These are phyloP conservation scores for Pseudopipra pipra DNA, from an alignment of 2,113 vertebrate species.

Conservation along the genomic window DNA sequence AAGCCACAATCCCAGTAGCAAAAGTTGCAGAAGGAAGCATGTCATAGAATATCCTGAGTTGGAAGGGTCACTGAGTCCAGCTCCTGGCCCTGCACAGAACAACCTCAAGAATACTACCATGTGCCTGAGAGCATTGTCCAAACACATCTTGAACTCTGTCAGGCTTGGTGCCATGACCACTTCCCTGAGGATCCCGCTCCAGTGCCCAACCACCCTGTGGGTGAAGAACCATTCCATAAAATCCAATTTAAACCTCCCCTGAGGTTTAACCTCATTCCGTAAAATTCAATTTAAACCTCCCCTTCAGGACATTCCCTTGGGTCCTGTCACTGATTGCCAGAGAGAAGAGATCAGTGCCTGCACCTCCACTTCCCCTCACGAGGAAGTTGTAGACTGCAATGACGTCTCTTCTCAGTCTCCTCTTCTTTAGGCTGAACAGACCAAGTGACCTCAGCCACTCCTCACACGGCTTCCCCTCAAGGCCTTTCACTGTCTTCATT, in stretches of 20 bases:
- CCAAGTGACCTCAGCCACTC: background rate
- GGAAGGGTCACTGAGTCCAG: background rate
- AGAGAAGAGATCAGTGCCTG: background rate
- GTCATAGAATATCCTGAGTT: background rate
- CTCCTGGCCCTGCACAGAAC: background rate
- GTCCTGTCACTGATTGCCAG: background rate
- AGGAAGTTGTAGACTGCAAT: rapidly evolving
- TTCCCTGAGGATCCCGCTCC: background rate
- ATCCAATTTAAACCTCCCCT: background rate
- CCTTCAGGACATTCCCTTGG: rapidly evolving
- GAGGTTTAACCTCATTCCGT: background rate
- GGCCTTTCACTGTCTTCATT: background rate
- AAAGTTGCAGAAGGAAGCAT: background rate
- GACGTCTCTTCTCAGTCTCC: background rate
- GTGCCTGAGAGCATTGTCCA: background rate
- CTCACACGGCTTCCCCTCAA: rapidly evolving
- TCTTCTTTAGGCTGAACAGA: background rate
- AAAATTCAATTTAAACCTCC: background rate
- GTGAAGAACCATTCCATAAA: background rate
- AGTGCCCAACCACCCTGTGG: background rate
- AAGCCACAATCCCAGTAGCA: background rate
- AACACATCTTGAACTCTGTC: background rate
- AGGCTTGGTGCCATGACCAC: background rate
- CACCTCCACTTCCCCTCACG: rapidly evolving
- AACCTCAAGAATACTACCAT: background rate